These are phyloP conservation scores for Zeuzera pyrina DNA, from an alignment of 2,888 invertebrate genomes.

Conservation along the genomic window DNA sequence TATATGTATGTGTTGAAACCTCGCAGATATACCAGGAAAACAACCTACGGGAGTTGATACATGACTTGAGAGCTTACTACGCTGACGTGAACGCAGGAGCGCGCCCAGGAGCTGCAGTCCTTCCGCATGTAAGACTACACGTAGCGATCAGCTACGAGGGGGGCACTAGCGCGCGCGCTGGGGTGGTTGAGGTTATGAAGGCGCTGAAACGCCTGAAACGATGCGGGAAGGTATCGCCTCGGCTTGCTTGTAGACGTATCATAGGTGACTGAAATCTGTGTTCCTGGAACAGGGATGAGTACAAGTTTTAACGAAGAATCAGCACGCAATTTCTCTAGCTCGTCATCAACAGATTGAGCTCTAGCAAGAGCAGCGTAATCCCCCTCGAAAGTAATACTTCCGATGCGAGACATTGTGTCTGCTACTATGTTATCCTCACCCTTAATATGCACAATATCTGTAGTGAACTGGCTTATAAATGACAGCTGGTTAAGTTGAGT, in stretches of 20 bases:
- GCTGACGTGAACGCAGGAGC: constrained; percentile 29
- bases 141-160: constrained; percentile 25
- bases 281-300: constrained; percentile 9
- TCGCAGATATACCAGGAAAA: constrained; percentile 9
- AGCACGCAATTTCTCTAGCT: constrained; percentile 7
- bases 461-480: constrained; percentile 12
- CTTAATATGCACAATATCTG: constrained; percentile 7
- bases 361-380: constrained; percentile 10
- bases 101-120: constrained; percentile 26
- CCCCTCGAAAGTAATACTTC: constrained; percentile 3
- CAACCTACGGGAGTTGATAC: constrained; percentile 8
- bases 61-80: constrained; percentile 14
- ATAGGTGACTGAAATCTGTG: constrained; percentile 8
- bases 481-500: constrained; percentile 15
- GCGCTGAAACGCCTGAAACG: constrained; percentile 10
- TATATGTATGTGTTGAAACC: constrained; percentile 27
- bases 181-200: constrained; percentile 16
- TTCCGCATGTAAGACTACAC: constrained; percentile 33
- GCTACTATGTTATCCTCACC: constrained; percentile 8
- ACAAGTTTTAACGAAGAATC: constrained; percentile 10
- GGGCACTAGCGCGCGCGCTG: constrained; percentile 8
- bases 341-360: constrained; percentile 11
- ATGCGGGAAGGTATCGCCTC: constrained; percentile 12
- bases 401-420: constrained; percentile 8
- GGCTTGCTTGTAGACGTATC: constrained; percentile 12